These are phyloP conservation scores for Eleginops maclovinus DNA, from an alignment of 2,113 vertebrate genomes.

Conservation along the genomic window DNA sequence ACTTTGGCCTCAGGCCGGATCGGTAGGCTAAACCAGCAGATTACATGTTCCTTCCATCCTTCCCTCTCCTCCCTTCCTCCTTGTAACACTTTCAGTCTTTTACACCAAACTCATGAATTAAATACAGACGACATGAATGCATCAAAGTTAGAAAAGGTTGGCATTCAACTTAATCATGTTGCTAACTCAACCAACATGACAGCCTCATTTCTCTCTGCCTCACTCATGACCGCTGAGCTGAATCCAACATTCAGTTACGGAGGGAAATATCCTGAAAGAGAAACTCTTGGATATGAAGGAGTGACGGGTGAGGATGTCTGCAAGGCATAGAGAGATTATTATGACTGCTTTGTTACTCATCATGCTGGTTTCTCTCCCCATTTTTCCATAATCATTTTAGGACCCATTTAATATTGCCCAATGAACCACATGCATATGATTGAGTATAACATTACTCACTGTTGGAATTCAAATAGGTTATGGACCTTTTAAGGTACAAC, in stretches of 20 bases:
- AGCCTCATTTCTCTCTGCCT: conserved; percentile 53
- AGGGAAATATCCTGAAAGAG: conserved; percentile 20
- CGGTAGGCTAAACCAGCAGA: conserved; percentile 1
- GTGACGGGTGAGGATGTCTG: conserved; percentile 6
- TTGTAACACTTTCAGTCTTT: conserved; percentile 28
- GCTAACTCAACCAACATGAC: conserved; percentile 51
- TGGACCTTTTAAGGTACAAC: neutral
- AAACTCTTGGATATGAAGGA: neutral
- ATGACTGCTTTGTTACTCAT: neutral
- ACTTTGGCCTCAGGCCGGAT: conserved; percentile 2
- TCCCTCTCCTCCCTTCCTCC: neutral
- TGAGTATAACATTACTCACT: neutral
- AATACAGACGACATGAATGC: conserved; percentile 59
- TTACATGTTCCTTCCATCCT: neutral
- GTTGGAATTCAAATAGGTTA: neutral
- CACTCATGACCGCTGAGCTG: conserved; percentile 38
- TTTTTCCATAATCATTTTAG: neutral
- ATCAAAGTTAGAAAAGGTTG: conserved; percentile 68
- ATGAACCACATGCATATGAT: neutral
- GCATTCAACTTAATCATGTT: conserved; percentile 59
- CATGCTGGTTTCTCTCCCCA: neutral
- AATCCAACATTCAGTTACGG: conserved; percentile 32
- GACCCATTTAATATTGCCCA: neutral
- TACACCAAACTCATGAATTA: conserved; percentile 63
- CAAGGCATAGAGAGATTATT: neutral